Conservation (phyloP, 1,140 invertebrate species). For the Heterodera schachtii region DNA sequence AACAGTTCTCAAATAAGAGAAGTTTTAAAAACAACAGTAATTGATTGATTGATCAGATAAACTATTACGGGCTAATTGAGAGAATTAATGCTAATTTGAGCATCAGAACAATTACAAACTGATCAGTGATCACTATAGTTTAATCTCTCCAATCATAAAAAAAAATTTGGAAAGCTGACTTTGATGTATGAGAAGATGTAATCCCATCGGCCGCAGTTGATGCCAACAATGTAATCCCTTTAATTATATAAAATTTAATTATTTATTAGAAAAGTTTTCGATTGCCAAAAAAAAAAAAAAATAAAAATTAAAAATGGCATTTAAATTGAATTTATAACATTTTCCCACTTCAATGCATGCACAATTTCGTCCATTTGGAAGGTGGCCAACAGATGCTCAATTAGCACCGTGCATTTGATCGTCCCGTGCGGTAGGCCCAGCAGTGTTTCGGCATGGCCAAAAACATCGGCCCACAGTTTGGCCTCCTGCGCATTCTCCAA, state of each 20-base stretch:
- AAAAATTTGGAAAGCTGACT: slow-evolving; percentile 63
- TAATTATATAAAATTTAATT: not conserved
- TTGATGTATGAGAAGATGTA: slow-evolving; percentile 76
- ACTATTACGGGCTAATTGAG: too few relatives aligned
- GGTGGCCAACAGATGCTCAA: slow-evolving; percentile 75
- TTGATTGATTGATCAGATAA: too few relatives aligned
- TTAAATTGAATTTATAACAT: not conserved
- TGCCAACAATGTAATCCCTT: slow-evolving; percentile 73
- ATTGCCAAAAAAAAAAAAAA: too few relatives aligned
- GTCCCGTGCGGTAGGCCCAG: slow-evolving; percentile 70
- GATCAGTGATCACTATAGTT: too few relatives aligned
- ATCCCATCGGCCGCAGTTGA: slow-evolving; percentile 79
- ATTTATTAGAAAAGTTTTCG: too few relatives aligned
- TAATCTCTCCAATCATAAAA: too few relatives aligned
- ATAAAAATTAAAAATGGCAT: too few relatives aligned
- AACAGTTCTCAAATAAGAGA: too few relatives aligned
- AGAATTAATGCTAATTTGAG: too few relatives aligned
- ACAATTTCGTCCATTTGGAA: slow-evolving; percentile 74
- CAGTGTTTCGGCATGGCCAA: slow-evolving; percentile 73
- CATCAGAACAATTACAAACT: too few relatives aligned
- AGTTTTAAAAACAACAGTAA: too few relatives aligned
- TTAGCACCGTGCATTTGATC: slow-evolving; percentile 75
- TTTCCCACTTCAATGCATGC: slow-evolving; percentile 69
- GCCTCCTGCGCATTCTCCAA: slow-evolving; percentile 74
- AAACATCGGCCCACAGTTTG: slow-evolving; percentile 75